phyloP scores from a whole-genome alignment of 2,113 vertebrate genomes.

The Heterotis niloticus region DNA sequence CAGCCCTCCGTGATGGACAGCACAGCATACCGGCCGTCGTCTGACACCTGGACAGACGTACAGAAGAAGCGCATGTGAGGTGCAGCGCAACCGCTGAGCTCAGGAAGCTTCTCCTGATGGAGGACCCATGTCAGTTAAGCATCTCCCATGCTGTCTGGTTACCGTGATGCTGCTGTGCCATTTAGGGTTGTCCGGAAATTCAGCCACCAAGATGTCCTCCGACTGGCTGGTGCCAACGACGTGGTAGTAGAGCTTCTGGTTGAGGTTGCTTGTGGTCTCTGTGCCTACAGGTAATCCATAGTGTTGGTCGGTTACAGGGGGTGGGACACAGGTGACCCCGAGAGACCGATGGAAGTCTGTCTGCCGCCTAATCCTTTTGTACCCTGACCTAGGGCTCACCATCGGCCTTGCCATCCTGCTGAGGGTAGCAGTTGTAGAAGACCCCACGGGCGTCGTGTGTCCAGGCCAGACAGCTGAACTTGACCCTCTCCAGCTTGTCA shows the following conservation, averaged over 20 bases:
- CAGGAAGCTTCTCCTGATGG: no score
- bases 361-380: no score
- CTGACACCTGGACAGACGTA: slow-evolving; percentile 54
- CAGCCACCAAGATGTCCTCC: slow-evolving; percentile 65
- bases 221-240: slow-evolving; percentile 62
- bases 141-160: slow-evolving; percentile 20
- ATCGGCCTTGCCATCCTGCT: slow-evolving; percentile 60
- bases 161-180: slow-evolving; percentile 63
- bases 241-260: slow-evolving; percentile 71
- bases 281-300: slow-evolving; percentile 49
- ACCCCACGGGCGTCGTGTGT: slow-evolving; percentile 65
- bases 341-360: no score
- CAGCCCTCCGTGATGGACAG: slow-evolving; percentile 67
- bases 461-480: slow-evolving; percentile 72
- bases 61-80: background rate
- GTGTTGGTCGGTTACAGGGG: background rate
- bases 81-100: background rate
- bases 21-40: slow-evolving; percentile 61
- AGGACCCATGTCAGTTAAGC: background rate
- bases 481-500: slow-evolving; percentile 64
- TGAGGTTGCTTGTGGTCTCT: slow-evolving; percentile 65
- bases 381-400: slow-evolving; percentile 42
- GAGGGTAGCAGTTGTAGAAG: slow-evolving; percentile 69
- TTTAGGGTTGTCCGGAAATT: slow-evolving; percentile 66
- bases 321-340: background rate